Conservation (phyloP, 1,140 invertebrate species). For the Colletes latitarsis region DNA sequence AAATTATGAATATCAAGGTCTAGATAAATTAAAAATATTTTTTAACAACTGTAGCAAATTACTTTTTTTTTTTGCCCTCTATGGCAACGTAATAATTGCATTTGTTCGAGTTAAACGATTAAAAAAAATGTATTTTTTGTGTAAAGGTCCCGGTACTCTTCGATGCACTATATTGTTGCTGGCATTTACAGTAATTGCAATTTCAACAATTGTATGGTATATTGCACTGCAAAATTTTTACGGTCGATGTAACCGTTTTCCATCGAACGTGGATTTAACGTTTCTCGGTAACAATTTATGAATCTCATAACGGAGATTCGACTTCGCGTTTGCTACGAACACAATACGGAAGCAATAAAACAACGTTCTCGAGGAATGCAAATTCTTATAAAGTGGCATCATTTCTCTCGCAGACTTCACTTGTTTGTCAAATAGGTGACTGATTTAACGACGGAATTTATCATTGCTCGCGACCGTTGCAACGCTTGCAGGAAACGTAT, state of each 20-base stretch:
- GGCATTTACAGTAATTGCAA: background rate
- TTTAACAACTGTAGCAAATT: no score
- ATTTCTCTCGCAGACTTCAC: background rate
- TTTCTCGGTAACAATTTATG: background rate
- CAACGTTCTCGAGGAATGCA: background rate
- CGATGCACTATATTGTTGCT: background rate
- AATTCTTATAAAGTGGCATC: background rate
- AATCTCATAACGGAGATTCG: background rate
- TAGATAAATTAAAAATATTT: no score
- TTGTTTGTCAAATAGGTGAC: background rate
- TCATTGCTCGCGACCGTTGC: background rate
- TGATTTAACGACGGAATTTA: background rate
- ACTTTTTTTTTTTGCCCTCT: no score
- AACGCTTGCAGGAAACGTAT: no score
- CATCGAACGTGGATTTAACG: background rate
- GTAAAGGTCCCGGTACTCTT: background rate
- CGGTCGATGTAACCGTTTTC: background rate
- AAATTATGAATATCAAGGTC: no score
- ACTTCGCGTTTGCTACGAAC: background rate
- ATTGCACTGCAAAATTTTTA: background rate
- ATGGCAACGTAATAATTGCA: no score
- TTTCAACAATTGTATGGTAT: background rate
- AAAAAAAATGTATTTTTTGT: background rate
- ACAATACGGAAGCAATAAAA: background rate
- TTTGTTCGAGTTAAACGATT: no score